Conservation (phyloP, 30 jellyfish, hydroid and myxozoan genomes). For the Sanderia malayensis region DNA sequence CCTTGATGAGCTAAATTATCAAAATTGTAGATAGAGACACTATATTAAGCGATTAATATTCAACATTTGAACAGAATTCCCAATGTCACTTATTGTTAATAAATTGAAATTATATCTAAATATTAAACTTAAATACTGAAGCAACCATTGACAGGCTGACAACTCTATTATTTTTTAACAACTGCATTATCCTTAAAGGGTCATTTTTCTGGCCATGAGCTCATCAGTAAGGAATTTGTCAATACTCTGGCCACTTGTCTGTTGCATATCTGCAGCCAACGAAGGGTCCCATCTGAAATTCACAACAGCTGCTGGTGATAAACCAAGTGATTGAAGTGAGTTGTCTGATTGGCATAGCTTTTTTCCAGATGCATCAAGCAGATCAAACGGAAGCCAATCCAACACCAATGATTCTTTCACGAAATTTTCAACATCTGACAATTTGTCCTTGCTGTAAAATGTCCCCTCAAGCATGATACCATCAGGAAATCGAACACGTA, state of each 20-base stretch:
- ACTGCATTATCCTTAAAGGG: too few species aligned
- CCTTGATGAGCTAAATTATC: too few species aligned
- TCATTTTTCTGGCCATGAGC: constrained; percentile 34
- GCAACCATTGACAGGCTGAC: too few species aligned
- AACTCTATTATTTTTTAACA: too few species aligned
- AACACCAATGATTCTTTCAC: constrained; percentile 51
- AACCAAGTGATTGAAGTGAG: constrained; percentile 37
- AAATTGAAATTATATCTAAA: too few species aligned
- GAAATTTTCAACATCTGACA: constrained; percentile 59
- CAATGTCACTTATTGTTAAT: too few species aligned
- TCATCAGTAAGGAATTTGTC: constrained; percentile 21
- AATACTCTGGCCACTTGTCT: background rate
- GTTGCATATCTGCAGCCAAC: constrained; percentile 31
- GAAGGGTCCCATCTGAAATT: constrained; percentile 58
- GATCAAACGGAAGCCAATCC: constrained; percentile 74
- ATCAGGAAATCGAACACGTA: constrained; percentile 89
- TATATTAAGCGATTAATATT: too few species aligned
- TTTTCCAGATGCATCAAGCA: constrained; percentile 61
- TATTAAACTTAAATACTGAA: too few species aligned
- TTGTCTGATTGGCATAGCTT: constrained; percentile 1
- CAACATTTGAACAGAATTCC: too few species aligned
- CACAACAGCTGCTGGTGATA: constrained; percentile 86
- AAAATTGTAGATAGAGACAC: too few species aligned
- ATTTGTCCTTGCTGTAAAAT: constrained; percentile 55
- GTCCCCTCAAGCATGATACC: constrained; percentile 83